These are phyloP conservation scores for Pithys albifrons DNA, from an alignment of 2,113 vertebrate genomes.

Conservation along the genomic window DNA sequence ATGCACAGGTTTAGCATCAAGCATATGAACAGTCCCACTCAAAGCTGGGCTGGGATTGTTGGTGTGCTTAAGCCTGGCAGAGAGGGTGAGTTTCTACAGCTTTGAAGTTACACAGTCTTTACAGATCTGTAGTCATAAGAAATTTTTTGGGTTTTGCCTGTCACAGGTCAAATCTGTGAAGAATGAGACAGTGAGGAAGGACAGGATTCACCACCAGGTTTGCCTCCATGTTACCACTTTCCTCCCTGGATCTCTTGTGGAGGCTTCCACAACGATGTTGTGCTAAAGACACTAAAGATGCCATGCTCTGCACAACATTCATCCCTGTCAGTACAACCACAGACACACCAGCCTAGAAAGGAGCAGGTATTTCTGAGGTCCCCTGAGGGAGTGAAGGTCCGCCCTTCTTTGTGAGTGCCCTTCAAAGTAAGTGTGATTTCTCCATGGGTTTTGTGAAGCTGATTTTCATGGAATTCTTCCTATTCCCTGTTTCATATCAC, in stretches of 20 bases:
- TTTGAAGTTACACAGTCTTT: background rate
- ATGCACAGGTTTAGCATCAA: background rate
- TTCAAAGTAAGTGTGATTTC: background rate
- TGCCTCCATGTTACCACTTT: background rate
- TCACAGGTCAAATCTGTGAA: background rate
- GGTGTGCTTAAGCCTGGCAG: background rate
- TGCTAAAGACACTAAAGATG: background rate
- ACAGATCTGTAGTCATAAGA: background rate
- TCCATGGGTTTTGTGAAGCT: background rate
- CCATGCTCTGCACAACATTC: background rate
- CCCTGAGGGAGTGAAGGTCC: background rate
- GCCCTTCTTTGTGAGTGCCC: background rate
- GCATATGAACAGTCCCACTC: background rate
- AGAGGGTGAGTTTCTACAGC: background rate
- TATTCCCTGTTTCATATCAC: background rate
- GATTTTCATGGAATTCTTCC: background rate
- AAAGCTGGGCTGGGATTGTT: background rate
- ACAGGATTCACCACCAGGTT: background rate
- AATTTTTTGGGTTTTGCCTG: background rate
- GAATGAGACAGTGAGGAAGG: background rate
- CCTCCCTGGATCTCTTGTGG: background rate
- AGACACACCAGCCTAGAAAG: background rate
- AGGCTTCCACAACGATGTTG: background rate
- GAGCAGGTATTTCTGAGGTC: background rate
- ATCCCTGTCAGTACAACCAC: background rate